A percentile compares a stretch with the other conserved stretches of the same genome.
Evolutionary conservation across 2,113 vertebrate species (phyloP).

Genomic region (Burhinus bistriatus): DNA sequence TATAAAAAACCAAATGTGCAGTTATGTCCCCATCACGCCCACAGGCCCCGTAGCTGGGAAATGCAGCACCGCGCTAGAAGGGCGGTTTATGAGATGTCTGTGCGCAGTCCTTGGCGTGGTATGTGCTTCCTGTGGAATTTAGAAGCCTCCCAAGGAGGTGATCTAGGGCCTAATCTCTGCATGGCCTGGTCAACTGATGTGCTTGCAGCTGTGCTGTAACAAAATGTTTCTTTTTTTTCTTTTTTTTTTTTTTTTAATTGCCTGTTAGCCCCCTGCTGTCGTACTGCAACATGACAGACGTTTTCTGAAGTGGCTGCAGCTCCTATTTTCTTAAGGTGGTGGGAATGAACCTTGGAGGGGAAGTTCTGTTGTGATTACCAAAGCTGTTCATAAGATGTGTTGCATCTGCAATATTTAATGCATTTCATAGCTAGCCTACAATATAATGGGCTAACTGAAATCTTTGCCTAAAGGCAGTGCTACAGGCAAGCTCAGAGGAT

Average conservation of each 20-base stretch:
- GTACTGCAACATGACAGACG: not conserved
- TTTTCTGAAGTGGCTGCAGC: not conserved
- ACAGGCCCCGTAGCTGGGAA: not conserved
- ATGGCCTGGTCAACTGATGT: conserved; percentile 27
- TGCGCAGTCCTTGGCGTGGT: not conserved
- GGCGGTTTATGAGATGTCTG: not conserved
- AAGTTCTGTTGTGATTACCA: not conserved
- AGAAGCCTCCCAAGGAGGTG: conserved; percentile 42
- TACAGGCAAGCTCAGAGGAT: not conserved
- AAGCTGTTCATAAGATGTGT: not conserved
- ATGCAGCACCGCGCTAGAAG: not conserved
- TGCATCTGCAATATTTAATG: not conserved
- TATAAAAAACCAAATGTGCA: not conserved
- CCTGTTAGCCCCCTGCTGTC: conserved; percentile 42
- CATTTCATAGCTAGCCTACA: accelerated
- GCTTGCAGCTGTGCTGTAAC: conserved; percentile 55
- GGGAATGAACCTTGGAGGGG: not conserved
- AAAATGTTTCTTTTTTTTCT: not conserved
- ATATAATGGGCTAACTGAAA: not conserved
- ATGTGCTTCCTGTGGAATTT: conserved; percentile 48
- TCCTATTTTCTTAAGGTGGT: not conserved
- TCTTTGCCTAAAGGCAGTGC: not conserved
- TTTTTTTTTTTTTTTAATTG: not conserved
- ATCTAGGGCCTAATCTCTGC: conserved; percentile 14
- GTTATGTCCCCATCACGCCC: not conserved